Evolutionary conservation across 2,888 invertebrate genomes (phyloP).

Genomic region (Troides helena): DNA sequence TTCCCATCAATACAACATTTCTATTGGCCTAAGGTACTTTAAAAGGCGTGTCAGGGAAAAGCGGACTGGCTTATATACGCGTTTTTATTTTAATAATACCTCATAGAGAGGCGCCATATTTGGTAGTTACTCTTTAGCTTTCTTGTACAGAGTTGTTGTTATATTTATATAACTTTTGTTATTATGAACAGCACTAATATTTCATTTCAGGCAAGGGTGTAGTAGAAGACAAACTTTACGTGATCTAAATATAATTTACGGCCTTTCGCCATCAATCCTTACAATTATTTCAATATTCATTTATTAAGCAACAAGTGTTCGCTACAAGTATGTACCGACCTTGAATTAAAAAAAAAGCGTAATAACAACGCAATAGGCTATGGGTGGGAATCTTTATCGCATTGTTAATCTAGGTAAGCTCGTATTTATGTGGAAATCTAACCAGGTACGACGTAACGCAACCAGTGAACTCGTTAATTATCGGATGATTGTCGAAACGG

Average conservation of each 20-base stretch:
- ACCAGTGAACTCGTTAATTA: slow-evolving; percentile 51
- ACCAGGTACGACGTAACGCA: slow-evolving; percentile 25
- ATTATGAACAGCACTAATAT: no score
- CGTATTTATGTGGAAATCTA: slow-evolving; percentile 33
- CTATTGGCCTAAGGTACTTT: slow-evolving; percentile 52
- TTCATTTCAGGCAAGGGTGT: no score
- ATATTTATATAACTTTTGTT: neutral
- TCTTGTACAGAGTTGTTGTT: slow-evolving; percentile 42
- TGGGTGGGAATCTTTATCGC: slow-evolving; percentile 25
- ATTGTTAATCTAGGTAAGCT: slow-evolving; percentile 32
- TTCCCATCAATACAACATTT: slow-evolving; percentile 61
- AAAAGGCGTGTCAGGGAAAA: slow-evolving; percentile 70
- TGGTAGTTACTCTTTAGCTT: slow-evolving; percentile 59
- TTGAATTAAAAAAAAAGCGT: slow-evolving; percentile 1
- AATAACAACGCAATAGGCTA: slow-evolving; percentile 4
- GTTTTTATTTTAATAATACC: slow-evolving; percentile 69
- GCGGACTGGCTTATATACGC: slow-evolving; percentile 47
- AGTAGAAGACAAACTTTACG: no score
- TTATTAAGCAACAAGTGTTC: neutral
- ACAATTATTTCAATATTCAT: neutral
- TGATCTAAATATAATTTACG: neutral
- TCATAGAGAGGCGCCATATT: slow-evolving; percentile 64
- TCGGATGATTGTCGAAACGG: slow-evolving; percentile 47
- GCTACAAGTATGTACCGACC: neutral
- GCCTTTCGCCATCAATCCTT: no score